Conservation (phyloP, 2,888 invertebrate genomes). For the Ischnura elegans region DNA sequence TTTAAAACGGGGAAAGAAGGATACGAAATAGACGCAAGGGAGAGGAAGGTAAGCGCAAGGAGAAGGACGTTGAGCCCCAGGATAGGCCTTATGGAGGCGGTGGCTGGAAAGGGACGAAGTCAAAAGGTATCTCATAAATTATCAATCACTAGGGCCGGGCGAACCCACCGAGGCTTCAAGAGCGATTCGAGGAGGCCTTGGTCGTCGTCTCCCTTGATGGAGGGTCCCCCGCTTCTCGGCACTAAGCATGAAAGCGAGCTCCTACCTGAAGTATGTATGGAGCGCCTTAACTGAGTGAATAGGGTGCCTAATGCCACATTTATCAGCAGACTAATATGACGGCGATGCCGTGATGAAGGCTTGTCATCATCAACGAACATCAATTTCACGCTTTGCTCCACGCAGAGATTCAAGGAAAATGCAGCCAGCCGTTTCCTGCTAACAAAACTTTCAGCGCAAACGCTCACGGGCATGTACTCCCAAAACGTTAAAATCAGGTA, state of each 20-base stretch:
- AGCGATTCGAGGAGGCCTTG: neutral
- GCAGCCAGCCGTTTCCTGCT: no score
- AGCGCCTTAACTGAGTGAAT: neutral
- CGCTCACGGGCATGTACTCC: no score
- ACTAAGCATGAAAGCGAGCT: neutral
- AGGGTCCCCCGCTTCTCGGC: neutral
- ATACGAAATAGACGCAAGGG: neutral
- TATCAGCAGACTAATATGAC: neutral
- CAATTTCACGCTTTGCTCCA: neutral
- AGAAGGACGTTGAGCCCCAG: neutral
- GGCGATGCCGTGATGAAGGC: neutral
- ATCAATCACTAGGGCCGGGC: neutral
- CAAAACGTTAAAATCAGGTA: no score
- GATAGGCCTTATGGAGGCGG: neutral
- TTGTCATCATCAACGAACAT: neutral
- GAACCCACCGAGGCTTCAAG: neutral
- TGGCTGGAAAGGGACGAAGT: neutral
- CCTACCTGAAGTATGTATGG: conserved; percentile 4
- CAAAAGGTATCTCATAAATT: conserved; percentile 29
- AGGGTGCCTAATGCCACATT: conserved; percentile 2
- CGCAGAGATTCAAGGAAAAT: no score
- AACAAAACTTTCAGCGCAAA: no score
- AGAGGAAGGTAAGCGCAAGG: neutral
- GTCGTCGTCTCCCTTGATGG: neutral
- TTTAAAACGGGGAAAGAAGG: neutral